These are phyloP conservation scores for Cerceris ruficornis DNA, from an alignment of 2,888 invertebrate species.

Conservation along the genomic window DNA sequence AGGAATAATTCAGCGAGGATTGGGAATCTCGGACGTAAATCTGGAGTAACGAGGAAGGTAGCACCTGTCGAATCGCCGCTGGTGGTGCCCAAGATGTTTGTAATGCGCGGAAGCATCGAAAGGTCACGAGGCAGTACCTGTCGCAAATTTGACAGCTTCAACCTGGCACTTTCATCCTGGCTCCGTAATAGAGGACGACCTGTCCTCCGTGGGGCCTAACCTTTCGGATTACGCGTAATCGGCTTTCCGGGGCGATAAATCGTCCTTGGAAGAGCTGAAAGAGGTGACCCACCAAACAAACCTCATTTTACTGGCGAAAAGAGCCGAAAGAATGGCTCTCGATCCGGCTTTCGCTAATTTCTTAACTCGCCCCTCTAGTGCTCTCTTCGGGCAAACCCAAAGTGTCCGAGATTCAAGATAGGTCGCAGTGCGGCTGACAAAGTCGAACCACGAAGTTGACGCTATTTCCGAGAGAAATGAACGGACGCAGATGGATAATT, in stretches of 20 bases:
- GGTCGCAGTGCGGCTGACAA: background rate
- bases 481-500: background rate
- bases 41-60: slow-evolving; percentile 37
- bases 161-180: slow-evolving; percentile 8
- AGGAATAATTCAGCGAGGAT: background rate
- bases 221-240: slow-evolving; percentile 48
- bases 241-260: slow-evolving; percentile 54
- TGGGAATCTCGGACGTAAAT: slow-evolving; percentile 34
- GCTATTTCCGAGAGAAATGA: background rate
- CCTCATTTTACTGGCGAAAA: slow-evolving; percentile 34
- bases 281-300: slow-evolving; percentile 51
- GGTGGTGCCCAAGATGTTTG: slow-evolving; percentile 53
- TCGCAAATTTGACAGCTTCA: slow-evolving; percentile 37
- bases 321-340: slow-evolving; percentile 9
- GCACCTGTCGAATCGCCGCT: slow-evolving; percentile 50
- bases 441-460: background rate
- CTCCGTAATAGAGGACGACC: slow-evolving; percentile 32
- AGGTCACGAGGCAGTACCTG: slow-evolving; percentile 57
- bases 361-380: background rate
- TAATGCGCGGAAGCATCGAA: slow-evolving; percentile 55
- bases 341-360: slow-evolving; percentile 46
- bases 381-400: background rate
- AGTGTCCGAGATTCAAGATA: background rate
- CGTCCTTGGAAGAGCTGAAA: slow-evolving; percentile 24
- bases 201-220: slow-evolving; percentile 10